Base-by-base conservation (phyloP, 2,888 invertebrate genomes). In the Trichogramma evanescens region DNA sequence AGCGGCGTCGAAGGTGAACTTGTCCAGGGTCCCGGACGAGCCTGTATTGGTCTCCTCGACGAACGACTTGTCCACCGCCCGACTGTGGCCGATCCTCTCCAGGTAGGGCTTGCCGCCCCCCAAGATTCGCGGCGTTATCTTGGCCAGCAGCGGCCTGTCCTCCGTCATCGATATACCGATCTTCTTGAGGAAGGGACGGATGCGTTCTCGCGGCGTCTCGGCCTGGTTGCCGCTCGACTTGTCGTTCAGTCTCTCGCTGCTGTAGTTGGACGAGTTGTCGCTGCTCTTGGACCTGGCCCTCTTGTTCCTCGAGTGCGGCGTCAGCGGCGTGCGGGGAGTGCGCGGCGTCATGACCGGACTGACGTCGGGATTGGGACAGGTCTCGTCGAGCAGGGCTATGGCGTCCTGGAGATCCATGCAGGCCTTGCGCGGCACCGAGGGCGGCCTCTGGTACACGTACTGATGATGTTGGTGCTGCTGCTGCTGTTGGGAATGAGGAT, bases 161-260 rank as follows among this genome's bases (percentile, higher is more conserved):
- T 77, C 77, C 7, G 77, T 77, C 65, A 70, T 76, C 0, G 77
- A 77, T 26, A 74, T 73, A 0, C 77, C 77, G 54, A 77, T 76
- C 65, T 76, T 77, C 51, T 72, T 71, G 4, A 77, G 61, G 53
- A 77, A 77, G 3, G 76, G 77, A 4, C 77, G 65, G 54, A 69
- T 73, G 41, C 72, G 71, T 41, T 71, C 71, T 2, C 46, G 56
- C 56, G 50, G 26, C 38, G 72, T 71, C 26, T 67, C 67, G 1
- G 54, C 6, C 7, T 26, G 26, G 26, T 69, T 70, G n/a, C 13
- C 13, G 1, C 62, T 50, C 5, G 70, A 71, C 5, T 69, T 69
- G 8, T 76, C 75, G 61, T 71, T 73, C 6, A 74, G 61, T 7
- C 69, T 68, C 38, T 77, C 77, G 67, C 71, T 74, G 58, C 76